Evolutionary conservation across 2,888 invertebrate species (phyloP).

Genomic region (Scrobipalpa costella): DNA sequence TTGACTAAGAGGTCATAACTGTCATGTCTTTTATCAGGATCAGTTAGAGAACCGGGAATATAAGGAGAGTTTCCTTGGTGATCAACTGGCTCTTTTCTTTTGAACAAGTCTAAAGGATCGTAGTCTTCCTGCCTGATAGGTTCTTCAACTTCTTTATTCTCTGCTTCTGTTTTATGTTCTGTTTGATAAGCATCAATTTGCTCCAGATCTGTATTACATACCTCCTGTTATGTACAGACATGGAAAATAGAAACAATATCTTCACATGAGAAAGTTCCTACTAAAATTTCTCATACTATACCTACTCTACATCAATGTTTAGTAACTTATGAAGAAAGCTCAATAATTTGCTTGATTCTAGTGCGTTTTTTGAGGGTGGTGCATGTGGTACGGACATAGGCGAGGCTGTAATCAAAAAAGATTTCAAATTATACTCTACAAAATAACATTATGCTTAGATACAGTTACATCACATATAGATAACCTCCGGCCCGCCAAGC

Average conservation of each 20-base stretch:
- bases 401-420: slow-evolving; percentile 61
- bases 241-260: slow-evolving; percentile 47
- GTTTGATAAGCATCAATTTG: slow-evolving; percentile 30
- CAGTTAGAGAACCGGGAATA: slow-evolving; percentile 80
- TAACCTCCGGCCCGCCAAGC: too few species aligned
- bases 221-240: slow-evolving; percentile 74
- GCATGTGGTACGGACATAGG: slow-evolving; percentile 60
- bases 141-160: slow-evolving; percentile 32
- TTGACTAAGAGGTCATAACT: slow-evolving; percentile 70
- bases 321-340: background rate
- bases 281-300: background rate
- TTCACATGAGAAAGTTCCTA: background rate
- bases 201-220: slow-evolving; percentile 40
- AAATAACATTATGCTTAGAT: background rate
- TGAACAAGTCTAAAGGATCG: slow-evolving; percentile 57
- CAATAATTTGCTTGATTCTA: background rate
- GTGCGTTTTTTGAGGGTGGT: slow-evolving; percentile 40
- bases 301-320: background rate
- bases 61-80: slow-evolving; percentile 69
- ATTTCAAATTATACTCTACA: slow-evolving; percentile 20
- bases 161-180: slow-evolving; percentile 29
- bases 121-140: slow-evolving; percentile 37
- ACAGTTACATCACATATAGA: too few species aligned
- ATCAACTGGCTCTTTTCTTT: slow-evolving; percentile 59
- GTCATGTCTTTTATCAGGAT: slow-evolving; percentile 73